Evolutionary conservation across 2,797 vertebrate genomes (phyloP).

Genomic region (Pseudochirops cupreus): DNA sequence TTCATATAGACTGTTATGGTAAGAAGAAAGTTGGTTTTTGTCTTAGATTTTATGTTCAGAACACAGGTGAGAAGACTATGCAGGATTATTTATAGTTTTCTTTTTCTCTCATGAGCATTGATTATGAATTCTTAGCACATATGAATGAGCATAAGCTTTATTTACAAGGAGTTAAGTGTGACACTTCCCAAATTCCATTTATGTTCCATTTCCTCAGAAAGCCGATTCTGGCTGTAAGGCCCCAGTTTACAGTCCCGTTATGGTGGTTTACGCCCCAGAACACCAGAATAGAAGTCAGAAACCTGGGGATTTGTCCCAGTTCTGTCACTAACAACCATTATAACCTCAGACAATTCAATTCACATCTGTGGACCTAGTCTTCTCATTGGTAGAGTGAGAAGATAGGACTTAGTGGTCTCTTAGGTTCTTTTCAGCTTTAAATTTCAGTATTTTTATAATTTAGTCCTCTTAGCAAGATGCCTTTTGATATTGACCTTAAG

Average conservation of each 20-base stretch:
- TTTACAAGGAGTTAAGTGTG: not conserved
- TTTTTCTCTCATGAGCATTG: not conserved
- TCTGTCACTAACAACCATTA: not conserved
- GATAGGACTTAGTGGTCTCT: not conserved
- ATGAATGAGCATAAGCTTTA: not conserved
- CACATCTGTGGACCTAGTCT: not conserved
- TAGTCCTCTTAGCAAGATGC: not conserved
- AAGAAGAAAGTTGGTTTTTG: not conserved
- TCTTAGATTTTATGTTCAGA: not conserved
- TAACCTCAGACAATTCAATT: not conserved
- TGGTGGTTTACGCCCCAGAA: not conserved
- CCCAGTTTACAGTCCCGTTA: not conserved
- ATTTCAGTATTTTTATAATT: not conserved
- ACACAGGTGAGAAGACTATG: not conserved
- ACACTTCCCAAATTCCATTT: not conserved
- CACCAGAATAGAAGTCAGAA: not conserved
- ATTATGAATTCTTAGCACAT: not conserved
- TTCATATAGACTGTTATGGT: not conserved
- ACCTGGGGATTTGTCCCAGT: not conserved
- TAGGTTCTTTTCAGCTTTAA: not conserved
- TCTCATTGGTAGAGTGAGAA: not conserved
- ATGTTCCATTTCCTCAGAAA: not conserved
- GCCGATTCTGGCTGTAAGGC: not conserved
- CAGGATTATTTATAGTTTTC: not conserved
- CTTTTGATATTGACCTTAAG: conserved; percentile 8